Conservation (phyloP, 2,888 invertebrate species). For the Nephrotoma guestfalica region DNA sequence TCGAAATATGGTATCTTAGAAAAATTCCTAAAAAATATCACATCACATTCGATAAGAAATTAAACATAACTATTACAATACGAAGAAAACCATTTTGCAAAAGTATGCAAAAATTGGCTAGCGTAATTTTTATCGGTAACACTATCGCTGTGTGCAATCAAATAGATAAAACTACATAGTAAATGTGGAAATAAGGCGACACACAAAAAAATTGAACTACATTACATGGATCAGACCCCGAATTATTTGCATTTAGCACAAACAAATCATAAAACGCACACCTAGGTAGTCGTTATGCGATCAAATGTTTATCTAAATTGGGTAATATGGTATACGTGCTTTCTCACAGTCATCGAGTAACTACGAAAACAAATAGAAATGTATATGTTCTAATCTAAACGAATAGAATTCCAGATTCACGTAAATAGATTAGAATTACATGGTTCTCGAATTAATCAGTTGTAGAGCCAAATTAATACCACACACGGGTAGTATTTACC, state of each 20-base stretch:
- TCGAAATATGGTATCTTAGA: too few species aligned
- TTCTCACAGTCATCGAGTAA: not conserved
- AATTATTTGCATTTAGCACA: too few species aligned
- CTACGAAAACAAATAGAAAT: not conserved
- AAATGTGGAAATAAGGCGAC: too few species aligned
- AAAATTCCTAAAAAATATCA: too few species aligned
- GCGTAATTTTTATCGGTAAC: not conserved
- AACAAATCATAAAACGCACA: not conserved
- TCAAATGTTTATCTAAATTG: not conserved
- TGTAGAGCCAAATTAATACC: not conserved
- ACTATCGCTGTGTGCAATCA: not conserved
- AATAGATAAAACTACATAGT: too few species aligned
- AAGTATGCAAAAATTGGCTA: not conserved
- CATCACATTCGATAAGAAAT: too few species aligned
- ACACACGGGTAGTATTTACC: not conserved
- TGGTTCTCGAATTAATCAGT: not conserved
- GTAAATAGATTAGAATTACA: not conserved
- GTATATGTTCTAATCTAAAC: too few species aligned
- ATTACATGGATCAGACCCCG: too few species aligned
- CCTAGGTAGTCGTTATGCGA: not conserved
- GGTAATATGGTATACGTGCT: not conserved
- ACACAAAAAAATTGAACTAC: too few species aligned
- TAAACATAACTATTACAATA: too few species aligned
- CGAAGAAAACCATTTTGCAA: too few species aligned
- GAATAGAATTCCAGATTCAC: not conserved